A percentile compares a stretch with the other conserved stretches of the same genome.
Conservation (phyloP, 30 jellyfish, hydroid and myxozoan species). For the Cassiopea xamachana region DNA sequence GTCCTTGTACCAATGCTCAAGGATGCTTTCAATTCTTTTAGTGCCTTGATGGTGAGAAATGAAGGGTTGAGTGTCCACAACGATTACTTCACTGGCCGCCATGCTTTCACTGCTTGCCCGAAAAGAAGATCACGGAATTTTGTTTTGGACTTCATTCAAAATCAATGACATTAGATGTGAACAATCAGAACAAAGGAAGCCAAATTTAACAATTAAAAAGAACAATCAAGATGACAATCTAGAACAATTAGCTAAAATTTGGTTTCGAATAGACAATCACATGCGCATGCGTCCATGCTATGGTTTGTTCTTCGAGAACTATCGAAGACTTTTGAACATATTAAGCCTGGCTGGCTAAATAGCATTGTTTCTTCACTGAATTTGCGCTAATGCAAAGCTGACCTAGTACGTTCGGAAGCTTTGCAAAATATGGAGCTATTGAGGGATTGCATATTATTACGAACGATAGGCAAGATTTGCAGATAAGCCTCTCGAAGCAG, state of each 20-base stretch:
- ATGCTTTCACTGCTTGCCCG: conserved; percentile 29
- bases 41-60: conserved; percentile 14
- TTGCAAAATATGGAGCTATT: too few relatives aligned
- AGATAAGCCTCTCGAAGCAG: too few relatives aligned
- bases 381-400: too few relatives aligned
- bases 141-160: conserved; percentile 42
- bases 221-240: conserved; percentile 15
- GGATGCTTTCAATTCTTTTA: conserved; percentile 37
- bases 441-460: too few relatives aligned
- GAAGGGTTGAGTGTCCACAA: background rate
- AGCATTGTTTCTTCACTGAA: too few relatives aligned
- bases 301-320: background rate
- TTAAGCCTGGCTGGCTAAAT: too few relatives aligned
- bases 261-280: background rate
- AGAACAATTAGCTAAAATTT: conserved; percentile 13
- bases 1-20: conserved; percentile 68
- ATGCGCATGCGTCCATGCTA: conserved; percentile 18
- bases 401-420: too few relatives aligned
- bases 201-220: background rate
- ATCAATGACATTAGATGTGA: background rate
- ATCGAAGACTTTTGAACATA: too few relatives aligned
- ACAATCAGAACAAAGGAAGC: conserved; percentile 25
- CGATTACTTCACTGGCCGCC: conserved; percentile 74
- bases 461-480: too few relatives aligned
- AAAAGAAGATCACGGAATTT: conserved; percentile 30